Evolutionary conservation across 2,888 invertebrate genomes (phyloP).

Genomic region (Aproaerema taeniolella): DNA sequence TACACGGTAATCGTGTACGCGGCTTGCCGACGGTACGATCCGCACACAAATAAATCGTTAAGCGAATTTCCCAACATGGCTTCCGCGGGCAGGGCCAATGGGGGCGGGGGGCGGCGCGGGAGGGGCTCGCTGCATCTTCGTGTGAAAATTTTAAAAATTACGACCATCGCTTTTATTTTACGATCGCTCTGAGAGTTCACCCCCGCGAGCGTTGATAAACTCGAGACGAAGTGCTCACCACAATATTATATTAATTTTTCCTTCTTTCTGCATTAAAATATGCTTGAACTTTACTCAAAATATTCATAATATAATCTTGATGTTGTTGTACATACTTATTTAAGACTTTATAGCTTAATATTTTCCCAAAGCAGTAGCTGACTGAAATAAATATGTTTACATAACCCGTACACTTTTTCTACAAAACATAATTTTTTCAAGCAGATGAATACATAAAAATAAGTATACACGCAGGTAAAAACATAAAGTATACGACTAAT

Average conservation of each 20-base stretch:
- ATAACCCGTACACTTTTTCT: too few species aligned
- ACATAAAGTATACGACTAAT: too few species aligned
- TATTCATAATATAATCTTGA: too few species aligned
- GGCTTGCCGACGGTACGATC: conserved; percentile 39
- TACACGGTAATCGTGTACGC: conserved; percentile 39
- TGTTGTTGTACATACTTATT: too few species aligned
- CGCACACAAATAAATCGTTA: conserved; percentile 65
- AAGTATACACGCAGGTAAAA: too few species aligned
- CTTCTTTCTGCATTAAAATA: too few species aligned
- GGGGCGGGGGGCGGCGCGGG: conserved; percentile 34
- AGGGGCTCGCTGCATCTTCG: conserved; percentile 45
- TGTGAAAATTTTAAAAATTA: conserved; percentile 57
- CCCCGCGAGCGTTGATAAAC: conserved; percentile 31
- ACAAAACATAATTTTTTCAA: too few species aligned
- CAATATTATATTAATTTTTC: too few species aligned
- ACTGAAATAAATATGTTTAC: background rate
- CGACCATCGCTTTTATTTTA: conserved; percentile 46
- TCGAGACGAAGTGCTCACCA: background rate
- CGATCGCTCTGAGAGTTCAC: conserved; percentile 39
- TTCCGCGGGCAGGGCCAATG: conserved; percentile 51
- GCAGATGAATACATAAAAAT: too few species aligned
- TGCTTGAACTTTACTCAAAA: too few species aligned
- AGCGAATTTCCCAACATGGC: conserved; percentile 69
- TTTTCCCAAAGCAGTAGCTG: background rate
- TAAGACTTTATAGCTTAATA: too few species aligned